phyloP scores from a whole-genome alignment of 2,797 vertebrate species.

The Onychomys leucogaster region DNA sequence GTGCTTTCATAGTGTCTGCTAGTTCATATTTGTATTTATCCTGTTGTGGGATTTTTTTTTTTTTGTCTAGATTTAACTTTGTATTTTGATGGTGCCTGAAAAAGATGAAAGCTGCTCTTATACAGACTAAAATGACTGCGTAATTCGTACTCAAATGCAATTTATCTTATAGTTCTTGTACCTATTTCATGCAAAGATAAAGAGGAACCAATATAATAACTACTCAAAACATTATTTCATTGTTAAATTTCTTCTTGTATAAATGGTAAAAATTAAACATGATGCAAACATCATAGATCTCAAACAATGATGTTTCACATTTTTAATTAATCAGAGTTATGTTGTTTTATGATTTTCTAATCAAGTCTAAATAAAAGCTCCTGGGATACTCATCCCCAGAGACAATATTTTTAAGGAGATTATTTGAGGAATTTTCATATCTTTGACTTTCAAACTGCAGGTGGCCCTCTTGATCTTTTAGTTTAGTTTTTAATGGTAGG shows the following conservation, averaged over 20 bases:
- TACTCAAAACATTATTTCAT: slow-evolving; percentile 34
- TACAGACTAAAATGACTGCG: not conserved
- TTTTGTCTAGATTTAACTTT: not conserved
- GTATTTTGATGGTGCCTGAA: not conserved
- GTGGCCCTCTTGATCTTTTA: slow-evolving; percentile 85
- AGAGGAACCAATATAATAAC: not conserved
- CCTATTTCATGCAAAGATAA: not conserved
- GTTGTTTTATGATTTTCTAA: not conserved
- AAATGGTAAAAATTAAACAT: not conserved
- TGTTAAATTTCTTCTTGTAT: not conserved
- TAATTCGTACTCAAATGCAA: not conserved
- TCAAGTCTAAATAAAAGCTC: not conserved
- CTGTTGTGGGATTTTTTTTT: not conserved
- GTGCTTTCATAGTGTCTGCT: not conserved
- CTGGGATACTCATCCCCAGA: not conserved
- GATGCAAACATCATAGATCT: not conserved
- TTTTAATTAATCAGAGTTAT: not conserved
- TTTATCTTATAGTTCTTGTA: not conserved
- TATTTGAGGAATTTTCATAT: not conserved
- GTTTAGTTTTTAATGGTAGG: slow-evolving; percentile 1
- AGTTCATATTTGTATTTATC: not conserved
- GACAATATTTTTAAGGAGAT: slow-evolving; percentile 19
- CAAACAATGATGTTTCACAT: slow-evolving; percentile 8
- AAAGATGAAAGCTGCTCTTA: not conserved
- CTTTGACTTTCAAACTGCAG: slow-evolving; percentile 84